phyloP scores from a whole-genome alignment of 1,140 invertebrate species.

The Asobara japonica region DNA sequence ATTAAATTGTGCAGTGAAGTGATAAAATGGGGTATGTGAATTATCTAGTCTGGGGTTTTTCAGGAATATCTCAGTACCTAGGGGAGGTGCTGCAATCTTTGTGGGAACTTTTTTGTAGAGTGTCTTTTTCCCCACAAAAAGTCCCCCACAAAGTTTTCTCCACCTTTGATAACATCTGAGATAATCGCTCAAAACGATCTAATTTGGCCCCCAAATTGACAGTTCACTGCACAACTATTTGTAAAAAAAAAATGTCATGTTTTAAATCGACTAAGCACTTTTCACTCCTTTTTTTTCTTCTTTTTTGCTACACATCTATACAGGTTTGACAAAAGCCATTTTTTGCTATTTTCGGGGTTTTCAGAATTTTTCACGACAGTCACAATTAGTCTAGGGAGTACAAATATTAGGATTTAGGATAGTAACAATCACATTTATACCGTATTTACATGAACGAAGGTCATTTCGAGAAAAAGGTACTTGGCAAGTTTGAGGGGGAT shows the following conservation, averaged over 20 bases:
- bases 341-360: background rate
- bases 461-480: conserved; percentile 8
- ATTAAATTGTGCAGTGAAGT: no score
- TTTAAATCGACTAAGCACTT: conserved; percentile 32
- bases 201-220: no score
- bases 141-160: no score
- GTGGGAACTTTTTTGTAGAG: no score
- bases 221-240: background rate
- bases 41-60: no score
- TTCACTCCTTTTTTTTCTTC: background rate
- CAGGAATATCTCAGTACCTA: no score
- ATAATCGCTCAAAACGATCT: no score
- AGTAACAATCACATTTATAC: conserved; percentile 36
- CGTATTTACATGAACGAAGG: conserved; percentile 23
- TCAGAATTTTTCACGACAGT: conserved; percentile 29
- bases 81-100: no score
- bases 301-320: conserved; percentile 21
- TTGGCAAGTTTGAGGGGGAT: no score
- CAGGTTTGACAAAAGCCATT: conserved; percentile 27
- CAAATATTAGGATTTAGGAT: conserved; percentile 45
- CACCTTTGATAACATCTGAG: no score
- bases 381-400: conserved; percentile 40
- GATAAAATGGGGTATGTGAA: no score
- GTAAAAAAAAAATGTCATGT: conserved; percentile 27
- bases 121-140: no score